phyloP scores from a whole-genome alignment of 2,797 vertebrate genomes.

The Xenopus petersii region DNA sequence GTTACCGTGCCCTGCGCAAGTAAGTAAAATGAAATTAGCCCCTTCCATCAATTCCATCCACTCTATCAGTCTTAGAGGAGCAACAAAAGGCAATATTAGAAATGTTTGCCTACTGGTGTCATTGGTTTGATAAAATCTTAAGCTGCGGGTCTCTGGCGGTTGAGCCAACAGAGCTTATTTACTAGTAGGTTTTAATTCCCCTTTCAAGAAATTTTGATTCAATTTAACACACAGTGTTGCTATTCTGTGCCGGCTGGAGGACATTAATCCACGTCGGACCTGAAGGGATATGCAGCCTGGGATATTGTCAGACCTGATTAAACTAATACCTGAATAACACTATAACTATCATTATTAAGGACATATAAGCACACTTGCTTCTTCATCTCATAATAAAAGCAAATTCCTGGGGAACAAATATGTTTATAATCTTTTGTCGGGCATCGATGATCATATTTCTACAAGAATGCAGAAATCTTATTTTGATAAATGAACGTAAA shows the following conservation, averaged over 20 bases:
- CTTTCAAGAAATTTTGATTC: slow-evolving; percentile 39
- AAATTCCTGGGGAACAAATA: not conserved
- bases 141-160: slow-evolving; percentile 23
- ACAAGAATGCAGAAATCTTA: not conserved
- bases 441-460: not conserved
- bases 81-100: not conserved
- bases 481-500: slow-evolving; percentile 13
- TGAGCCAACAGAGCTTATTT: slow-evolving; percentile 38
- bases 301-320: slow-evolving; percentile 37
- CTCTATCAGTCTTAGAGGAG: too few relatives aligned
- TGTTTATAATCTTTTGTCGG: not conserved
- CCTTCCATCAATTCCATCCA: too few relatives aligned
- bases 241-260: slow-evolving; percentile 35
- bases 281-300: slow-evolving; percentile 37
- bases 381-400: not conserved
- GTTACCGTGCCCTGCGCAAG: too few relatives aligned
- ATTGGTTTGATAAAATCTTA: slow-evolving; percentile 8
- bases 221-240: slow-evolving; percentile 43
- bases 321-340: slow-evolving; percentile 30
- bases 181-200: slow-evolving; percentile 37
- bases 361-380: slow-evolving; percentile 1
- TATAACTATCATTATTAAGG: slow-evolving; percentile 11
- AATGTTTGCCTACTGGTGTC: slow-evolving; percentile 4
- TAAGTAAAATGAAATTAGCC: too few relatives aligned
- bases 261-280: slow-evolving; percentile 44